Conservation (phyloP, 2,113 vertebrate genomes). For the Semicossyphus pulcher region DNA sequence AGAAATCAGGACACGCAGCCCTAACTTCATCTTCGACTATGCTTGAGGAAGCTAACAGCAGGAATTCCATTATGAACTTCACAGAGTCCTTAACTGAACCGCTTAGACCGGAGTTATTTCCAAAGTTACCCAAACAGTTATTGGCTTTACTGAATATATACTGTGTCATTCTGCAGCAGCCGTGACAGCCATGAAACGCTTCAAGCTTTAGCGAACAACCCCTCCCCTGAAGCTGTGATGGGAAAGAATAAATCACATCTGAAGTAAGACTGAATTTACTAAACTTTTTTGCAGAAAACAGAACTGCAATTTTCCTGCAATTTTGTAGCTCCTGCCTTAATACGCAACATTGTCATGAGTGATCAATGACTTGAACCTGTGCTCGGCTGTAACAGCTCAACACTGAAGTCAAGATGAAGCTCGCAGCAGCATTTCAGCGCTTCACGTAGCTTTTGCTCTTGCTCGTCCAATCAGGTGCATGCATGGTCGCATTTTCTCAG, state of each 20-base stretch:
- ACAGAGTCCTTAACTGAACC: constrained; percentile 22
- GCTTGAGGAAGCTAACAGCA: neutral
- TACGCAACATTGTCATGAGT: constrained; percentile 50
- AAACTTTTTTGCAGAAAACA: constrained; percentile 29
- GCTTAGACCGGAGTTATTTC: constrained; percentile 20
- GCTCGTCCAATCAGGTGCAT: constrained; percentile 13
- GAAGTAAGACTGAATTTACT: constrained; percentile 38
- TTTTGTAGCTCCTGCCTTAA: constrained; percentile 29
- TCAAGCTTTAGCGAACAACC: constrained; percentile 36
- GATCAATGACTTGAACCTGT: constrained; percentile 57
- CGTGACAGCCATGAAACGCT: constrained; percentile 31
- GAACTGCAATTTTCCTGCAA: constrained; percentile 16
- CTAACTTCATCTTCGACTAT: neutral
- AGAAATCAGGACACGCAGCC: constrained; percentile 4
- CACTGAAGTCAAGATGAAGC: constrained; percentile 19
- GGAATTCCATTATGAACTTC: constrained; percentile 13
- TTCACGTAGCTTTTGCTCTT: constrained; percentile 14
- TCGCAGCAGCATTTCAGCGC: neutral
- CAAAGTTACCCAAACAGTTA: constrained; percentile 35
- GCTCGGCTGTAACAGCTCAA: constrained; percentile 55
- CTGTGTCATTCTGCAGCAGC: constrained; percentile 20
- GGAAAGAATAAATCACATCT: constrained; percentile 55
- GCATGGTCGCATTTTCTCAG: constrained; percentile 22
- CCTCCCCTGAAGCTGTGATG: constrained; percentile 38
- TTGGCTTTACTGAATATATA: constrained; percentile 32